Evolutionary conservation across 53 echinoderm and acorn worm species (phyloP).

Genomic region (Paelopatides confundens): DNA sequence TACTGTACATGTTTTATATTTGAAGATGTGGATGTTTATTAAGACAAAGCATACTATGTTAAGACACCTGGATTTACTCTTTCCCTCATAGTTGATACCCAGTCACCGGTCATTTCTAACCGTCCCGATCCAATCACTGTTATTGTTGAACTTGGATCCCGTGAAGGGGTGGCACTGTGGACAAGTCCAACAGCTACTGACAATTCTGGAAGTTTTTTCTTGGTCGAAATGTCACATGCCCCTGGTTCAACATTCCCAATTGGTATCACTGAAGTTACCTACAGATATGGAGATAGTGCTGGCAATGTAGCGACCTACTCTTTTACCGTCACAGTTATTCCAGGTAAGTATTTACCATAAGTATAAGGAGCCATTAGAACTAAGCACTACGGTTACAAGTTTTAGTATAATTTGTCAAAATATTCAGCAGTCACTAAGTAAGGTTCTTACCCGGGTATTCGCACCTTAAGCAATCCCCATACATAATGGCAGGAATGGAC

Average conservation of each 20-base stretch:
- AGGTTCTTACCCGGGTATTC: no score
- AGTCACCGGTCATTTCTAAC: constrained; percentile 33
- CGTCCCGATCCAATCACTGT: constrained; percentile 8
- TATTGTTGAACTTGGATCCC: background rate
- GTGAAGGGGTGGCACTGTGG: background rate
- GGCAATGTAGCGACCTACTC: constrained; percentile 9
- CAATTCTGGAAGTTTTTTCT: background rate
- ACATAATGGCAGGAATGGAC: no score
- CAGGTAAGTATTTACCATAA: constrained; percentile 8
- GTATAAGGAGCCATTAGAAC: no score
- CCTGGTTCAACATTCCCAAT: background rate
- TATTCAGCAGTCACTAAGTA: no score
- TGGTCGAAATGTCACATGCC: background rate
- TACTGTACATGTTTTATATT: no score
- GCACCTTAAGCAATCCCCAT: no score
- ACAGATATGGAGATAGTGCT: background rate
- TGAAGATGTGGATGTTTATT: no score
- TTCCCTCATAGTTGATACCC: constrained; percentile 1
- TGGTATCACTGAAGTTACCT: background rate
- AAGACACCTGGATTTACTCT: background rate
- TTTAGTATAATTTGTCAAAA: no score
- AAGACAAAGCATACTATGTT: background rate
- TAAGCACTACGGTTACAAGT: no score
- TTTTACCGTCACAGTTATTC: background rate
- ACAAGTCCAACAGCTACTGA: constrained; percentile 32